Base-by-base conservation (phyloP, 2,888 invertebrate genomes). In the Drepanosiphum platanoidis region DNA sequence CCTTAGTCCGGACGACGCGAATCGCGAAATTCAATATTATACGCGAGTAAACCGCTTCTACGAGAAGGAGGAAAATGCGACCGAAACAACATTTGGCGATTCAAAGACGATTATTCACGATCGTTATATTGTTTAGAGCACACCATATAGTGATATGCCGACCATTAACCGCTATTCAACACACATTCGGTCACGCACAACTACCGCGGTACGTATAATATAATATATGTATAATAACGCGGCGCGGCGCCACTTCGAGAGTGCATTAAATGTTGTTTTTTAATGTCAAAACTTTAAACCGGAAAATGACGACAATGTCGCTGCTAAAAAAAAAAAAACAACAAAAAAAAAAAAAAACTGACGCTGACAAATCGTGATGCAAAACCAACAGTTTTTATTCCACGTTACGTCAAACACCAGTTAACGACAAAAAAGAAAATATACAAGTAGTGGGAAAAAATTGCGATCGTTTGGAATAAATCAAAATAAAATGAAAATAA, bases 371-470 rank as follows among this genome's bases (percentile, higher is more conserved):
- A 80, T 70, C 70, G 80, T 80, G 80, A 80, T 80, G 80, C 52
- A 52, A 80, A 70, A 70, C 70, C 70, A 52, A 52, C 80, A 52
- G 70, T 70, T 80, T 70, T 80, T 70, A 80, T 80, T 80, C 80
- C 80, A 70, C 80, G 80, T 79, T 68, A 79, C 42, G 79, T 80
- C 80, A 46, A 80, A 70, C 32, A 52, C 15, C 68, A 52, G 42
- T 66, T 66, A 8, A 32, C 32, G 68, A 13, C 18, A 30, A 32
- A 32, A 32, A 68, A 68, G 30, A 68, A 32, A 30, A 34, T 9
- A 42, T 42, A n/a, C 42, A 11, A 9, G 7, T 42, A 7, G 42
- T 11, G 42, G 11, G 42, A 42, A 42, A 42, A 9, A 42, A 42
- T 42, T 11, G 42, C 42, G 8, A 11, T 42, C 42, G 11, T 42